A percentile compares a stretch with the other conserved stretches of the same genome.
These are phyloP conservation scores for Galeopterus variegatus DNA, from an alignment of 2,113 vertebrate species.

Conservation along the genomic window DNA sequence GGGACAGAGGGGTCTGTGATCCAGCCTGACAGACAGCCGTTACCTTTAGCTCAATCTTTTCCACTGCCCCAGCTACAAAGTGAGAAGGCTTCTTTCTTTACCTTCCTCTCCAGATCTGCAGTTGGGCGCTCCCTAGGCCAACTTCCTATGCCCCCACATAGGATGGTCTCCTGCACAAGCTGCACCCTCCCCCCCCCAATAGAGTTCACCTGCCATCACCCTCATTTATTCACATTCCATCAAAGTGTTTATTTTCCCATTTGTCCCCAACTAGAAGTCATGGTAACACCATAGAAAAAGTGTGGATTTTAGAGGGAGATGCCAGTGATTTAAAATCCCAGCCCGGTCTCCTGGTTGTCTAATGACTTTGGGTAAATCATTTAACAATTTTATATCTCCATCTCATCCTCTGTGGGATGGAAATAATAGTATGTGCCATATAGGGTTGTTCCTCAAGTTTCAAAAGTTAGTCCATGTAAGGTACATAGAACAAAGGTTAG, in stretches of 20 bases:
- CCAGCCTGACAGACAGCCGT: too few relatives aligned
- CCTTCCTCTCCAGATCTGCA: background rate
- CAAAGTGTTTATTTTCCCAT: background rate
- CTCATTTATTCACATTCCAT: background rate
- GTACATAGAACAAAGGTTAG: background rate
- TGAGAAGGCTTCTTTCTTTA: background rate
- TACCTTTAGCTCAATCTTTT: background rate
- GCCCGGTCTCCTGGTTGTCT: background rate
- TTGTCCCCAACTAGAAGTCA: background rate
- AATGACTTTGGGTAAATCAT: background rate
- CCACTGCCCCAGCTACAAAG: background rate
- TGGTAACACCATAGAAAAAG: background rate
- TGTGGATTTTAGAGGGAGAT: background rate
- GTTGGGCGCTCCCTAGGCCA: too few relatives aligned
- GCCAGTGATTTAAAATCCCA: constrained; percentile 25
- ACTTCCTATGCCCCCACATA: background rate
- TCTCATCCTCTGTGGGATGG: background rate
- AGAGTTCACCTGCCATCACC: background rate
- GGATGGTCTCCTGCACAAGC: background rate
- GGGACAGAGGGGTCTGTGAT: too few relatives aligned
- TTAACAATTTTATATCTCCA: background rate
- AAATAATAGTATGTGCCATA: background rate
- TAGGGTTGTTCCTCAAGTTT: background rate
- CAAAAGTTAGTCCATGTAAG: background rate
- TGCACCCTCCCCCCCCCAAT: background rate